Evolutionary conservation across 2,113 vertebrate genomes (phyloP).

Genomic region (Argyrosomus japonicus): DNA sequence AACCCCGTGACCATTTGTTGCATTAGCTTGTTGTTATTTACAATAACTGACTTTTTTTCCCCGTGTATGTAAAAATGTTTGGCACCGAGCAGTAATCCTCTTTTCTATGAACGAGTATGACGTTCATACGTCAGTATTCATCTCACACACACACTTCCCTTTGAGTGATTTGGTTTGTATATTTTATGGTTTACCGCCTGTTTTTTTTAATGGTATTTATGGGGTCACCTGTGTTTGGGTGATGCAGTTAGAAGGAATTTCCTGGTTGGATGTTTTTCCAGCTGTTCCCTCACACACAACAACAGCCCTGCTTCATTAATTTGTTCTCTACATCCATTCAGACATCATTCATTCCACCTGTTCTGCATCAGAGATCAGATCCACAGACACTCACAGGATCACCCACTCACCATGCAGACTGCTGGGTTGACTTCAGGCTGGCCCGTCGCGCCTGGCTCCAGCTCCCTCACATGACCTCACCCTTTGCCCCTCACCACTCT

Average conservation of each 20-base stretch:
- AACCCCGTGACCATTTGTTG: slow-evolving; percentile 50
- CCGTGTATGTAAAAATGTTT: not conserved
- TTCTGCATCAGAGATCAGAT: slow-evolving; percentile 13
- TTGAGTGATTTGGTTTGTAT: too few relatives aligned
- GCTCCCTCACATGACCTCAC: slow-evolving; percentile 81
- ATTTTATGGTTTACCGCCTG: not conserved
- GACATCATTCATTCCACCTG: not conserved
- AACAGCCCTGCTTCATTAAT: slow-evolving; percentile 11
- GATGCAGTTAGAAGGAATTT: slow-evolving; percentile 10
- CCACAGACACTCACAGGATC: slow-evolving; percentile 35
- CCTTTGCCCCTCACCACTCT: slow-evolving; percentile 52
- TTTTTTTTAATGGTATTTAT: slow-evolving; percentile 13
- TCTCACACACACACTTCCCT: not conserved
- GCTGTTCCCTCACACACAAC: slow-evolving; percentile 16
- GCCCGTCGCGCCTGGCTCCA: slow-evolving; percentile 73
- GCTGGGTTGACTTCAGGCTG: slow-evolving; percentile 56
- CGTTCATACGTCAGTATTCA: not conserved
- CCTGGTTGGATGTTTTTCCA: slow-evolving; percentile 33
- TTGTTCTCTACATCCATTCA: not conserved
- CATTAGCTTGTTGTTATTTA: slow-evolving; percentile 47
- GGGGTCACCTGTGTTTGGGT: slow-evolving; percentile 9
- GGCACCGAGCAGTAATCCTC: not conserved
- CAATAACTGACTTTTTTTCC: not conserved
- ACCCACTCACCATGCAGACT: slow-evolving; percentile 30
- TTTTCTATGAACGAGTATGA: not conserved